These are phyloP conservation scores for Drosophila paranaensis DNA, from an alignment of 2,888 invertebrate species.

Conservation along the genomic window DNA sequence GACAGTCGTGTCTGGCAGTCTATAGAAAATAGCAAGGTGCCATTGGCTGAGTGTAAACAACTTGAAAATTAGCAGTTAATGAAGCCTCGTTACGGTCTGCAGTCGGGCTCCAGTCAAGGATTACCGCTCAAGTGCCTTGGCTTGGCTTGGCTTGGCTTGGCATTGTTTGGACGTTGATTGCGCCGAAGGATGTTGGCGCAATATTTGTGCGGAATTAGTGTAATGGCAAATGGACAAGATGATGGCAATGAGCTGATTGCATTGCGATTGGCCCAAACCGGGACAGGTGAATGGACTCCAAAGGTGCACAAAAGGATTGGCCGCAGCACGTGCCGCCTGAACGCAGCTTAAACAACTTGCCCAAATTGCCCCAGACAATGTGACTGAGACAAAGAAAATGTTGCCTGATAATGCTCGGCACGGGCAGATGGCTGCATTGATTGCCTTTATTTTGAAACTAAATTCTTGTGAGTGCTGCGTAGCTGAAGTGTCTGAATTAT, in stretches of 20 bases:
- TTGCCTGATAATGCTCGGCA: background rate
- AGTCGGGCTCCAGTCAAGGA: conserved; percentile 16
- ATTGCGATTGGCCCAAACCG: conserved; percentile 23
- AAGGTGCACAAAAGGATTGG: background rate
- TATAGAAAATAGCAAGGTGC: conserved; percentile 57
- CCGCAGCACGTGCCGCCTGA: background rate
- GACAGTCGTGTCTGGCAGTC: conserved; percentile 59
- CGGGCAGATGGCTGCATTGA: too few relatives aligned
- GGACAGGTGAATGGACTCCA: background rate
- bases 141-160: background rate
- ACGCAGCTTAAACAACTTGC: background rate
- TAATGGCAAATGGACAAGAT: conserved; percentile 42
- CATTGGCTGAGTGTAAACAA: conserved; percentile 73
- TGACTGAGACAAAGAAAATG: background rate
- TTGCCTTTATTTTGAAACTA: too few relatives aligned
- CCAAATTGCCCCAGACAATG: background rate
- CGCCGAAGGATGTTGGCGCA: conserved; percentile 55
- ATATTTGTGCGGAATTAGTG: conserved; percentile 74
- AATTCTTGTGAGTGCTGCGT: background rate
- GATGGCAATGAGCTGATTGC: conserved; percentile 47
- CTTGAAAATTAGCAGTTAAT: conserved; percentile 78
- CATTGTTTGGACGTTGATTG: conserved; percentile 63
- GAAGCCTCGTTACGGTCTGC: conserved; percentile 66
- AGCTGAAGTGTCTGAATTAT: background rate
- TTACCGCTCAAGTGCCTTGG: conserved; percentile 24